Evolutionary conservation across 2,113 vertebrate species (phyloP).

Genomic region (Kryptolebias marmoratus): DNA sequence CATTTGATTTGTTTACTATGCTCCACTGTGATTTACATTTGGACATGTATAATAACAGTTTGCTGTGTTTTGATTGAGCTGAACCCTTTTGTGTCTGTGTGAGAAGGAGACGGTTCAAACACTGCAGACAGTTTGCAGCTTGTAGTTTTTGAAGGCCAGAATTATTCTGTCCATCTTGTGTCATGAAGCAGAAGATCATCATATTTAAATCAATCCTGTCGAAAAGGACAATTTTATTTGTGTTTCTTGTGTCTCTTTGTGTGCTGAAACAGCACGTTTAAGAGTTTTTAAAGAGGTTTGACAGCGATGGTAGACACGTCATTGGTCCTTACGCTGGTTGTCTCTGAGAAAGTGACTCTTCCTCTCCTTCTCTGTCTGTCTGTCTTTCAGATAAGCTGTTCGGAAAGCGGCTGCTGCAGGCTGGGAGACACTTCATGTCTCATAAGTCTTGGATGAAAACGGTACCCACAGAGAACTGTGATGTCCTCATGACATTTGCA

Average conservation of each 20-base stretch:
- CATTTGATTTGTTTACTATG: too few relatives aligned
- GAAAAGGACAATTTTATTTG: conserved; percentile 20
- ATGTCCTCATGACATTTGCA: conserved; percentile 96
- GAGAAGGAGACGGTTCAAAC: not conserved
- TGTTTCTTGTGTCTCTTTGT: conserved; percentile 11
- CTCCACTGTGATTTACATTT: too few relatives aligned
- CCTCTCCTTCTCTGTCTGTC: conserved; percentile 10
- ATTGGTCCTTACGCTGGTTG: conserved; percentile 33
- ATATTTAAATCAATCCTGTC: conserved; percentile 70
- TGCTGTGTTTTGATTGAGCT: not conserved
- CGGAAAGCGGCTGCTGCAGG: conserved; percentile 93
- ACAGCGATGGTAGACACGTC: conserved; percentile 51
- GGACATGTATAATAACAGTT: not conserved
- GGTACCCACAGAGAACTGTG: conserved; percentile 97
- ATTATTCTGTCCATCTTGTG: conserved; percentile 56
- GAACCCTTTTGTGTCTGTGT: not conserved
- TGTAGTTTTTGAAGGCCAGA: conserved; percentile 37
- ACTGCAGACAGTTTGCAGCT: conserved; percentile 41
- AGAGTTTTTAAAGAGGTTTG: conserved; percentile 10
- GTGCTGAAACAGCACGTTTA: conserved; percentile 19
- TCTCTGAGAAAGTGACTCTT: conserved; percentile 63
- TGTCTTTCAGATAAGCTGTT: conserved; percentile 91
- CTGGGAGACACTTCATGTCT: conserved; percentile 96
- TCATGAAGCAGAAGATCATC: conserved; percentile 57
- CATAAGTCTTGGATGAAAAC: conserved; percentile 99